Conservation (phyloP, 2,113 vertebrate genomes). For the Brachyhypopomus gauderio region DNA sequence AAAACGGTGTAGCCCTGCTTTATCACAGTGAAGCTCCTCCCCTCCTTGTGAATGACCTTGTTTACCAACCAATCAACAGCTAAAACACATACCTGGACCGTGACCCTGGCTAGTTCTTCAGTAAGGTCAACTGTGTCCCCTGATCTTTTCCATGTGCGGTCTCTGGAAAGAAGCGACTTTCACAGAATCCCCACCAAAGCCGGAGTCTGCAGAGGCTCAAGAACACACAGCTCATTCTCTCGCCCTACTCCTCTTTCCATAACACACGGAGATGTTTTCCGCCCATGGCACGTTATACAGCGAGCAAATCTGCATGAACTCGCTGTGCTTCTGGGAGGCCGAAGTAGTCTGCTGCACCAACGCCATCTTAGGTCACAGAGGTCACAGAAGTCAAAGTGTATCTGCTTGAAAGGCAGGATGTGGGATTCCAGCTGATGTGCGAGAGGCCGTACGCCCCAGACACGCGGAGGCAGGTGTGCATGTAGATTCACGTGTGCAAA, state of each 20-base stretch:
- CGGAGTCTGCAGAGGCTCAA: background rate
- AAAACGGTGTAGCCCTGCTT: too few relatives aligned
- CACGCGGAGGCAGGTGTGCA: too few relatives aligned
- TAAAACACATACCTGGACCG: background rate
- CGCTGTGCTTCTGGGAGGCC: background rate
- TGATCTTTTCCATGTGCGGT: background rate
- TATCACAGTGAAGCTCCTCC: background rate
- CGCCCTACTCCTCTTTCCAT: background rate
- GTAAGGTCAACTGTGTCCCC: background rate
- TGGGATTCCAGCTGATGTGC: too few relatives aligned
- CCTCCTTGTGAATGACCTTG: too few relatives aligned
- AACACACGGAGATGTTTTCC: background rate
- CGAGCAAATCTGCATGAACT: background rate
- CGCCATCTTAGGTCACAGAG: too few relatives aligned
- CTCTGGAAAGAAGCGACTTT: background rate
- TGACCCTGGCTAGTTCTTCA: background rate
- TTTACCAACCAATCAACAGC: background rate
- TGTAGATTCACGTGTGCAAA: too few relatives aligned
- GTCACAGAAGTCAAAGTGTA: too few relatives aligned
- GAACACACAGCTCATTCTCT: too few relatives aligned
- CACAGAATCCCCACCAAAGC: background rate
- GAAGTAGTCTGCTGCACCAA: background rate
- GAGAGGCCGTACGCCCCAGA: too few relatives aligned
- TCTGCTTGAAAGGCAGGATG: too few relatives aligned
- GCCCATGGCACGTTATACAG: background rate